Evolutionary conservation across 37 sponge, comb jelly and placozoan species (phyloP), one percentile per base, ranked within the genome.

Genomic region (Aplysina aerophoba): DNA sequence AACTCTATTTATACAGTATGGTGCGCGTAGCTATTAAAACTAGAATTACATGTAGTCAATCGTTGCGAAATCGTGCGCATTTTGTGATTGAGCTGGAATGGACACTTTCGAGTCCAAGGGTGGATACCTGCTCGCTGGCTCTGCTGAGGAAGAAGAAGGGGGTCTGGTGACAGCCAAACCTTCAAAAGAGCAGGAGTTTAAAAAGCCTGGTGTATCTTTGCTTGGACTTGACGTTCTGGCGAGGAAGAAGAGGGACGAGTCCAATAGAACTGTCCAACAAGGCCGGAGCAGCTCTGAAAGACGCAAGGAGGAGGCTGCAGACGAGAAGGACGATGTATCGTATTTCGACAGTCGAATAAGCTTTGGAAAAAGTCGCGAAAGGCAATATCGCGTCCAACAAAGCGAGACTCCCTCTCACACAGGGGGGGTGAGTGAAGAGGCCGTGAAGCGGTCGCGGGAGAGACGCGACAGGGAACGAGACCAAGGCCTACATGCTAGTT

Each of bases 381-480:
- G 95, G 0, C 65, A 85, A 20, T 97, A 91, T 65, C 57, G 98
- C 5, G 41, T 60, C 15, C 13, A 89, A 14, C 69, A 50, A 25
- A 81, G 62, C 3, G 98, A 97, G 37, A 95, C 98, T 0, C 98
- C 98, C 0, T 93, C 95, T 40, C 90, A 97, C 59, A 83, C 98
- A 62, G 98, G 98, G 19, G 98, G 98, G 4, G 98, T 95, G 39
- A 95, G 84, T 65, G 81, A 84, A 13, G 89, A 90, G 63, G 98
- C 90, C 30, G 25, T 85, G 69, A 78, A 87, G 41, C 84, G 86
- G 57, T 90, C 90, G 21, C 85, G 89, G 82, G 73, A 60, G 31
- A 50, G 88, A 22, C 56, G 62, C 56, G 84, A 87, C 30, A 87
- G 89, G 22, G 91, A 84, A 37, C 67, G 81, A 27, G n/a, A 81